phyloP scores from a whole-genome alignment of 2,888 invertebrate genomes.

The Chaetogeoica ovagalla region DNA sequence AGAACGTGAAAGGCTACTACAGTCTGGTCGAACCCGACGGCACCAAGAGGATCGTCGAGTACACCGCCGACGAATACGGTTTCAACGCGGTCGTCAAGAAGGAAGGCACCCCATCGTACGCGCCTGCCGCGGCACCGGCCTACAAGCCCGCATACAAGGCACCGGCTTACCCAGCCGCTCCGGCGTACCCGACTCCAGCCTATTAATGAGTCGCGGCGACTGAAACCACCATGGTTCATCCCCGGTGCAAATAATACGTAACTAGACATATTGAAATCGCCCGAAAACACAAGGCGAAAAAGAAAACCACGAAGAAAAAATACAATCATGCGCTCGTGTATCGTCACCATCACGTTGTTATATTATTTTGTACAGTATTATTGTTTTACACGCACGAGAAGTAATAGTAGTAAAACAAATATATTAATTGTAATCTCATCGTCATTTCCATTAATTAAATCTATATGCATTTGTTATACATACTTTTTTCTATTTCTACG shows the following conservation, averaged over 20 bases:
- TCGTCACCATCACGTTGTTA: not conserved
- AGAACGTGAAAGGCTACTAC: slow-evolving; percentile 56
- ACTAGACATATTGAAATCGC: not conserved
- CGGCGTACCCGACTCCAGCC: not conserved
- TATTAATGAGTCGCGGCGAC: not conserved
- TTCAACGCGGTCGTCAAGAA: slow-evolving; percentile 56
- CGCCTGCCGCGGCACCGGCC: slow-evolving; percentile 26
- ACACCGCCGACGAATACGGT: slow-evolving; percentile 56
- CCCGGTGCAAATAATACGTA: too few species aligned
- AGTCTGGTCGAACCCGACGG: slow-evolving; percentile 56
- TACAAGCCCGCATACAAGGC: slow-evolving; percentile 3
- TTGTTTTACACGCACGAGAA: not conserved
- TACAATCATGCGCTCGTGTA: not conserved
- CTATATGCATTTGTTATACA: slow-evolving; percentile 7
- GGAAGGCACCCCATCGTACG: slow-evolving; percentile 52
- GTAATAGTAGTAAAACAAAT: not conserved
- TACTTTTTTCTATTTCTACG: not conserved
- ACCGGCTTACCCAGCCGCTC: not conserved
- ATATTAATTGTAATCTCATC: not conserved
- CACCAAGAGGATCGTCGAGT: slow-evolving; percentile 56
- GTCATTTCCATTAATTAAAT: slow-evolving; percentile 5
- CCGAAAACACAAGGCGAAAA: not conserved
- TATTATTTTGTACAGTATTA: not conserved
- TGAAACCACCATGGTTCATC: not conserved
- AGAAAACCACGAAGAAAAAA: not conserved